These are phyloP conservation scores for Pristionchus entomophagus DNA, from an alignment of 2,888 invertebrate species.

Conservation along the genomic window DNA sequence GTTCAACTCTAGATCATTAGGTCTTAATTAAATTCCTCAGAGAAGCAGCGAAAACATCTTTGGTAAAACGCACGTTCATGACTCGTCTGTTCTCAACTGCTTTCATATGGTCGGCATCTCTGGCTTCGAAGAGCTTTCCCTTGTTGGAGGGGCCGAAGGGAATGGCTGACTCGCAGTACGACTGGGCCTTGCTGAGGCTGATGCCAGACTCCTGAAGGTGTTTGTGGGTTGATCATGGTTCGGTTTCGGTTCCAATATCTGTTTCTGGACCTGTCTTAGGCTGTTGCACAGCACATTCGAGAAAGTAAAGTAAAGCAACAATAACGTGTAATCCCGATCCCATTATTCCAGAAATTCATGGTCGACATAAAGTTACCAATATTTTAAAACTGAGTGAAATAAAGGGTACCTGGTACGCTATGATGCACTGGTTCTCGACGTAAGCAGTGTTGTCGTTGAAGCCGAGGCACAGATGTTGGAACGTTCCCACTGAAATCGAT, in stretches of 20 bases:
- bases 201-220: neutral
- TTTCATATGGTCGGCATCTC: neutral
- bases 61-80: neutral
- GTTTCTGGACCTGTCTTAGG: no score
- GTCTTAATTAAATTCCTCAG: neutral
- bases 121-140: neutral
- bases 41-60: no score
- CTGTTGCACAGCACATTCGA: no score
- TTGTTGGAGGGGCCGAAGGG: neutral
- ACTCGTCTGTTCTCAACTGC: neutral
- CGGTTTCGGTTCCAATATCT: no score
- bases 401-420: neutral
- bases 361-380: no score
- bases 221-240: neutral
- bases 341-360: no score
- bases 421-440: neutral
- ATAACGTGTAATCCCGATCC: neutral
- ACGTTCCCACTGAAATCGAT: neutral
- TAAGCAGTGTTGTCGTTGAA: neutral
- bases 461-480: constrained; percentile 25
- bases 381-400: no score
- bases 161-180: neutral
- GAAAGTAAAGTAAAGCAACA: no score
- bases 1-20: no score
- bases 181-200: neutral